These are phyloP conservation scores for Grammomys dolichurus DNA, from an alignment of 2,113 vertebrate species.

Conservation along the genomic window DNA sequence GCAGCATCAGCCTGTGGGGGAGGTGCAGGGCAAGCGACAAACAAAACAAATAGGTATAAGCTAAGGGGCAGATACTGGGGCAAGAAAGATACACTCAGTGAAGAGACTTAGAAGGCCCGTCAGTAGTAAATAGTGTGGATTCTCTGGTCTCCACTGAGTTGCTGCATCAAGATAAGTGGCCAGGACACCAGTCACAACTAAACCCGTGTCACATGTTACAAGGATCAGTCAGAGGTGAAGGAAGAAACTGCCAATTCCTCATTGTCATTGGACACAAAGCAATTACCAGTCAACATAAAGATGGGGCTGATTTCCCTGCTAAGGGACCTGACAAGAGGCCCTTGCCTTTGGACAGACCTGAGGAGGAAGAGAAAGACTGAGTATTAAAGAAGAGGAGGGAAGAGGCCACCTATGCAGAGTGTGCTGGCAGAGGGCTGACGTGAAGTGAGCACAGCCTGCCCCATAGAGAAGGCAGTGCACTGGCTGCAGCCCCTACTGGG, in stretches of 20 bases:
- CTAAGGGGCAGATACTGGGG: background rate
- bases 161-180: background rate
- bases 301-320: background rate
- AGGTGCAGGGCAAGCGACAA: background rate
- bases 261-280: accelerated
- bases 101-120: background rate
- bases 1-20: background rate
- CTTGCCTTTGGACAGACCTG: background rate
- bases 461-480: background rate
- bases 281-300: background rate
- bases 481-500: background rate
- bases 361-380: background rate
- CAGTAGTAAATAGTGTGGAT: background rate
- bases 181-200: background rate
- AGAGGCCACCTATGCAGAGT: background rate
- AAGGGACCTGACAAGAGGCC: background rate
- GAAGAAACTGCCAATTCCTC: too few relatives aligned
- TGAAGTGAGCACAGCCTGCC: background rate
- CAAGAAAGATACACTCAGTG: background rate
- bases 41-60: background rate
- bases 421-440: too few relatives aligned
- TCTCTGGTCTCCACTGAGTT: background rate
- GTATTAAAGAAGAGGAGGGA: background rate
- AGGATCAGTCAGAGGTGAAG: background rate
- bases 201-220: background rate